Evolutionary conservation across 2,113 vertebrate genomes (phyloP).

Genomic region (Marmota flaviventris): DNA sequence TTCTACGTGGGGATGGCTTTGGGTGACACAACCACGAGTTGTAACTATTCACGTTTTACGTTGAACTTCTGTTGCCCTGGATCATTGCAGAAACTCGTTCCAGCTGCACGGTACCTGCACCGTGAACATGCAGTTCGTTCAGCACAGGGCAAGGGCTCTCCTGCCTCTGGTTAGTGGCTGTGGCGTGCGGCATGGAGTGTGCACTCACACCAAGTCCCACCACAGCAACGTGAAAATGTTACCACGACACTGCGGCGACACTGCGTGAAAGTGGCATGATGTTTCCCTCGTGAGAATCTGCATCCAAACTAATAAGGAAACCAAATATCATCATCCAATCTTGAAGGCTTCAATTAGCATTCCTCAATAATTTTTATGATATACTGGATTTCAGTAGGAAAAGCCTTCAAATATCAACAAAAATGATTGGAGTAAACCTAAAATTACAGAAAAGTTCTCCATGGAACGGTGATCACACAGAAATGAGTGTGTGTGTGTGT

Average conservation of each 20-base stretch:
- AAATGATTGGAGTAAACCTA: background rate
- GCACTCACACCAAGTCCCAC: background rate
- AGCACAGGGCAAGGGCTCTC: background rate
- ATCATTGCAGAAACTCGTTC: background rate
- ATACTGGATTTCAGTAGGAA: background rate
- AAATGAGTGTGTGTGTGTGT: background rate
- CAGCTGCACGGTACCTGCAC: background rate
- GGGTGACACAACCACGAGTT: background rate
- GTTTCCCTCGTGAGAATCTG: background rate
- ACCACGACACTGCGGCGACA: rapidly evolving
- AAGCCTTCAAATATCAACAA: background rate
- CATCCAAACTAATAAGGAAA: background rate
- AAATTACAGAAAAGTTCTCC: background rate
- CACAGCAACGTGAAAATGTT: background rate
- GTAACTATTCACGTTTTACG: background rate
- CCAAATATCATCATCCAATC: background rate
- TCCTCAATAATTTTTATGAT: background rate
- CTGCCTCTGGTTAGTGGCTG: background rate
- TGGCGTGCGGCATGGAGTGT: background rate
- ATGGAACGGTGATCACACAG: background rate
- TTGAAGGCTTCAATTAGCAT: background rate
- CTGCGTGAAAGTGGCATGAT: rapidly evolving
- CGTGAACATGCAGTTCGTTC: background rate
- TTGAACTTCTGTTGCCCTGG: background rate
- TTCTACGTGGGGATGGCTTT: background rate